Evolutionary conservation across 2,113 vertebrate genomes (phyloP), one percentile per base, ranked within the genome.

Genomic region (Catharus minimus): DNA sequence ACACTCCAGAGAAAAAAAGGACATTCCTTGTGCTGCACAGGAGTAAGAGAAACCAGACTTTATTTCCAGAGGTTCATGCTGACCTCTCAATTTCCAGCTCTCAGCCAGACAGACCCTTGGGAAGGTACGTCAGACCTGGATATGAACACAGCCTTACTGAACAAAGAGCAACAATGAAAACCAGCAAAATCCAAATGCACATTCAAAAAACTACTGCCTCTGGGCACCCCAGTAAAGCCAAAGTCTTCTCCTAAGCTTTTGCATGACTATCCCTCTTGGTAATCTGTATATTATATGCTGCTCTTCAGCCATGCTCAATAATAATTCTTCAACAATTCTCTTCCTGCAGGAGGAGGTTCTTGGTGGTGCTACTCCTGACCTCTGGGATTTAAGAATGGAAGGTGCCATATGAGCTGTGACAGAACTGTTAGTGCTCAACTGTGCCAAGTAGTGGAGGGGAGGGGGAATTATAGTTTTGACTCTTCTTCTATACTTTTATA

Each of bases 101-200:
- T 23, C 60, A 60, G 41, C 7, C 18, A 46, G 44, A 15, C 0
- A 0, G 18, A 3, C 32, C 11, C 28, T 77, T 56, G 24, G 27
- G 41, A 69, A 47, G 10, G 20, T 50, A 43, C 1, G 0, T 5
- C 26, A 49, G 43, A 66, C 21, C 52, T 57, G 32, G 57, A 18
- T 1, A 5, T n/a, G 52, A 76, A 13, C 43, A 23, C 11, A 78
- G 8, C 33, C 33, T 39, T 32, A n/a, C n/a, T 14, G 18, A 10
- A 9, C 15, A 56, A 38, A 52, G 20, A 49, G 26, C 20, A 73
- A 2, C 36, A 67, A 0, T 15, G 41, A 61, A 49, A 78, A 32
- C 15, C 47, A 62, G 33, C 16, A 85, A 19, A 18, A 39, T 14
- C 4, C 33, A 50, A 57, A 84, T 3, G 15, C 3, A 3, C 18